Evolutionary conservation across 2,113 vertebrate genomes (phyloP).

Genomic region (Eurypyga helias): DNA sequence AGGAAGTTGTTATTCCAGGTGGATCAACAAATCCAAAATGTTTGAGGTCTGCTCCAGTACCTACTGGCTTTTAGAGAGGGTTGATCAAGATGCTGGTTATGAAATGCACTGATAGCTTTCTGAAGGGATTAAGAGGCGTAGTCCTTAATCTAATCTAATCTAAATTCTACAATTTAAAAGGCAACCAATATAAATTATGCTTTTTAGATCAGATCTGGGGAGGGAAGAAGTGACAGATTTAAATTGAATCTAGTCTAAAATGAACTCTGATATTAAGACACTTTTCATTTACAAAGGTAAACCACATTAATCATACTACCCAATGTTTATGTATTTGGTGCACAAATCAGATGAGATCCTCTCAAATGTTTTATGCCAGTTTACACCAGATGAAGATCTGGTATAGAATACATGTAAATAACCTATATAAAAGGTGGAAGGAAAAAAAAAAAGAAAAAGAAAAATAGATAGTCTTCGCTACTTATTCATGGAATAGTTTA

Average conservation of each 20-base stretch:
- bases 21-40: neutral
- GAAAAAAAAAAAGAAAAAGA: neutral
- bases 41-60: neutral
- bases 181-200: neutral
- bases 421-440: neutral
- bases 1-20: neutral
- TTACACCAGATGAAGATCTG: neutral
- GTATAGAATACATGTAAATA: neutral
- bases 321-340: neutral
- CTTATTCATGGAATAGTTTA: neutral
- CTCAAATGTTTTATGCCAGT: neutral
- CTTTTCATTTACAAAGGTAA: neutral
- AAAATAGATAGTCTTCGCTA: neutral
- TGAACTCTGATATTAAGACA: conserved; percentile 17
- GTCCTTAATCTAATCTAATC: neutral
- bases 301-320: neutral
- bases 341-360: neutral
- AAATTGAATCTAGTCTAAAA: conserved; percentile 40
- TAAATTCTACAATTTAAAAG: neutral
- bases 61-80: neutral
- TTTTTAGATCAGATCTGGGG: neutral
- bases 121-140: neutral
- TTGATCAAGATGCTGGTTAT: neutral
- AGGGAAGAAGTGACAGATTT: neutral
- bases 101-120: neutral